Percentiles rank a stretch among this genome's conserved stretches.
phyloP scores from a whole-genome alignment of 2,797 vertebrate genomes.

The Rhadinocentrus ornatus region DNA sequence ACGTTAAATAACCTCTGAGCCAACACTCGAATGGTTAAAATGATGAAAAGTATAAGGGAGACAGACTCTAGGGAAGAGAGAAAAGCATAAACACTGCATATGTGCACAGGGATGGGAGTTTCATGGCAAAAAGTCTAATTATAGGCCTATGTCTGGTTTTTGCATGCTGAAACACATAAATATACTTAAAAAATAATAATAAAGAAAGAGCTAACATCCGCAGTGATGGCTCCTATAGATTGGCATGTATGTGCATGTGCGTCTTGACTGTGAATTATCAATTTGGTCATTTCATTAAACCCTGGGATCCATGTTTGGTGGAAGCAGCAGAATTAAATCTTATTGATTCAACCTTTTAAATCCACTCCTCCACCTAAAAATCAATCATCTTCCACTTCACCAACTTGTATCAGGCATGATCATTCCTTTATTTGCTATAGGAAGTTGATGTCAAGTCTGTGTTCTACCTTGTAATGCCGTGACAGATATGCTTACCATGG shows the following conservation, averaged over 20 bases:
- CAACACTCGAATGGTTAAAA: slow-evolving; percentile 45
- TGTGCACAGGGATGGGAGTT: slow-evolving; percentile 37
- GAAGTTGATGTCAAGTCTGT: slow-evolving; percentile 22
- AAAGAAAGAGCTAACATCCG: slow-evolving; percentile 11
- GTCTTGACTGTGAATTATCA: slow-evolving; percentile 5
- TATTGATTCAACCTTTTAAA: slow-evolving; percentile 29
- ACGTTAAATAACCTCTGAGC: slow-evolving; percentile 42
- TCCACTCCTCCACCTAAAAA: slow-evolving; percentile 11
- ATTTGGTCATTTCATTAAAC: neutral
- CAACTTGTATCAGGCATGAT: slow-evolving; percentile 19
- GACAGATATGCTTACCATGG: slow-evolving; percentile 31
- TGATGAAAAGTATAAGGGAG: slow-evolving; percentile 36
- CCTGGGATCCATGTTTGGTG: neutral
- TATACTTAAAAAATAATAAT: slow-evolving; percentile 1
- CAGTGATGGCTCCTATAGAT: slow-evolving; percentile 9
- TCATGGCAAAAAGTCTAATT: slow-evolving; percentile 61
- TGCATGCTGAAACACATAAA: slow-evolving; percentile 19
- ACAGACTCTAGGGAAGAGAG: neutral
- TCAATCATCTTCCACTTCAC: slow-evolving; percentile 25
- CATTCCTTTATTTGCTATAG: slow-evolving; percentile 9
- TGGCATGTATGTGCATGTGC: neutral
- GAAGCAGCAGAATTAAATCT: neutral
- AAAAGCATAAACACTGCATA: slow-evolving; percentile 31
- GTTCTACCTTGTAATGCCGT: slow-evolving; percentile 14
- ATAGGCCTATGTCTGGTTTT: slow-evolving; percentile 44